A percentile compares a stretch with the other conserved stretches of the same genome.
These are phyloP conservation scores for Cassiopea xamachana DNA, from an alignment of 30 jellyfish, hydroid and myxozoan species.

Conservation along the genomic window DNA sequence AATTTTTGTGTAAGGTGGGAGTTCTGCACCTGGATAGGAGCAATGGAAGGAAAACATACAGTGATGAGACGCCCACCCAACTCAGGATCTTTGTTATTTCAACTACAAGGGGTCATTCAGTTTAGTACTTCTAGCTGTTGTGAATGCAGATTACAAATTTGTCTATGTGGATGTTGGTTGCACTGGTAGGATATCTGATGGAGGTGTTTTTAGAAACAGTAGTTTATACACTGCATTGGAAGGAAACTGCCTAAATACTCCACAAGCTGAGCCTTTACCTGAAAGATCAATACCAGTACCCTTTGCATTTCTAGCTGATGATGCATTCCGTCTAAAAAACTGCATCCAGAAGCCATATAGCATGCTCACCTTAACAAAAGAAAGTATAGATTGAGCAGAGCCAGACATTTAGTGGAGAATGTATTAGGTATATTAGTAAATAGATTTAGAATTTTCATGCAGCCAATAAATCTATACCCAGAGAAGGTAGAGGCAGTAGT, in stretches of 20 bases:
- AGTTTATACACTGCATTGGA: not conserved
- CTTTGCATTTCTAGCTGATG: conserved; percentile 48
- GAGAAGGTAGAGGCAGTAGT: not conserved
- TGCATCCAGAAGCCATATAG: conserved; percentile 39
- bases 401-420: conserved; percentile 26
- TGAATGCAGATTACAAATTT: conserved; percentile 64
- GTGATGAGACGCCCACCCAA: conserved; percentile 48
- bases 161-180: conserved; percentile 66
- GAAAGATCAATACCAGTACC: conserved; percentile 34
- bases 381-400: conserved; percentile 21
- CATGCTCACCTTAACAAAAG: not conserved
- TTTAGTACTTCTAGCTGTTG: conserved; percentile 60
- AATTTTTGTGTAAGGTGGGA: conserved; percentile 32
- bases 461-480: conserved; percentile 1
- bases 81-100: conserved; percentile 60
- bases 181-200: conserved; percentile 34
- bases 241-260: not conserved
- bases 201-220: conserved; percentile 10
- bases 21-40: conserved; percentile 52
- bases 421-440: conserved; percentile 19
- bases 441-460: not conserved
- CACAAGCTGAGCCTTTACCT: not conserved
- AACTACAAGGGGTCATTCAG: conserved; percentile 64
- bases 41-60: conserved; percentile 68
- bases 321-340: conserved; percentile 53